Evolutionary conservation across 2,797 vertebrate genomes (phyloP).

Genomic region (Aselliscus stoliczkanus): DNA sequence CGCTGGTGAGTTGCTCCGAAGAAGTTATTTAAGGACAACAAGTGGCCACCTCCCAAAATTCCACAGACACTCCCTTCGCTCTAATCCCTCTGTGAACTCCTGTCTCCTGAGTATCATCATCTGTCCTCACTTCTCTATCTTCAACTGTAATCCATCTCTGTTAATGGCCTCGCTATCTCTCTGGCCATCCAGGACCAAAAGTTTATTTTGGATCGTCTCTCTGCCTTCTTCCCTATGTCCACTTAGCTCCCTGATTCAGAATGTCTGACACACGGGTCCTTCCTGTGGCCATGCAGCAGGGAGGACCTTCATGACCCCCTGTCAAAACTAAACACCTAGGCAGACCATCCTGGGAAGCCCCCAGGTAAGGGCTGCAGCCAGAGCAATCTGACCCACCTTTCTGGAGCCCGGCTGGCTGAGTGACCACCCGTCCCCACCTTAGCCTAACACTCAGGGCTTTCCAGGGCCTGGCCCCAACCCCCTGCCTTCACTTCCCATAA

Average conservation of each 20-base stretch:
- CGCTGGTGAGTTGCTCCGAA: not conserved
- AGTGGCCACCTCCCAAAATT: slow-evolving; percentile 9
- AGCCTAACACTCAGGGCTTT: not conserved
- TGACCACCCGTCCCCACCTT: not conserved
- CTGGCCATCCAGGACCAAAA: not conserved
- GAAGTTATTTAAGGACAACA: slow-evolving; percentile 37
- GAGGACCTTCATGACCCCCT: no score
- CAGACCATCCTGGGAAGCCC: not conserved
- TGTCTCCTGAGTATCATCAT: not conserved
- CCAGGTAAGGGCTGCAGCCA: rapidly evolving
- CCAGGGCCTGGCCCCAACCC: not conserved
- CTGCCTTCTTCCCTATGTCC: not conserved
- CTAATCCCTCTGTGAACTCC: not conserved
- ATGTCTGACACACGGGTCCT: not conserved
- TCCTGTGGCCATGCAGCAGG: not conserved
- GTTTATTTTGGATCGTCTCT: not conserved
- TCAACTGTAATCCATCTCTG: rapidly evolving
- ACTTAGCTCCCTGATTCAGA: not conserved
- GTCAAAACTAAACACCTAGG: not conserved
- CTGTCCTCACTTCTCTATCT: not conserved
- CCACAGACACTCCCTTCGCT: not conserved
- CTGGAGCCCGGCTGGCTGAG: not conserved
- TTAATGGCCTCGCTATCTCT: rapidly evolving
- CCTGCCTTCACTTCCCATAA: not conserved
- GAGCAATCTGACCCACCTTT: not conserved